Base-by-base conservation (phyloP, 2,888 invertebrate genomes). In the Napeogenes inachia region DNA sequence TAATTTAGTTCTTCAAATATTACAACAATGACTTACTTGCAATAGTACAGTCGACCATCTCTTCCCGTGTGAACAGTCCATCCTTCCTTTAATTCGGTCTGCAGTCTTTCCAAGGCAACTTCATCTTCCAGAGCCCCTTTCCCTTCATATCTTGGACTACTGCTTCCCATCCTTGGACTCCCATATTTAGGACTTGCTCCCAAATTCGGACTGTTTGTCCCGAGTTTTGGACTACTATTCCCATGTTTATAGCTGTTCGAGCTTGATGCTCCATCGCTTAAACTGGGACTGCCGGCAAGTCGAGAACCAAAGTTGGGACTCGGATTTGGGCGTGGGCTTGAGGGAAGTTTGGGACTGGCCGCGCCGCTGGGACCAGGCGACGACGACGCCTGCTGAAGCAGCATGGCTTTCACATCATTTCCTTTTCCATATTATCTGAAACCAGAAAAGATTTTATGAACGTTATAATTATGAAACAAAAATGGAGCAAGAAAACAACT, bases 31-130 rank as follows among this genome's bases (percentile, higher is more conserved):
- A 92, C 96, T 94, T 88, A 97, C 97, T 97, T 97, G 95, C 97
- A 96, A 91, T 96, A 97, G 87, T 96, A 97, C 66, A 95, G 93
- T 73, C 96, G 92, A 67, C 96, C 96, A 79, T 95, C 95, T 74
- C 94, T 93, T 78, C 93, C 94, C 65, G 93, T 92, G 81, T 95
- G 95, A n/a, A 94, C 94, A 13, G 94, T 95, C 95, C 95, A 96
- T 64, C 95, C 95, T 66, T 93, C 92, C 77, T 94, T 93, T 67
- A 94, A 82, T 71, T 91, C 92, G 13, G 89, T 88, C 73, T 93
- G 93, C 56, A 93, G 79, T 67, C 86, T 86, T 76, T 93, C 92
- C 78, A 93, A 75, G 47, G 87, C 87, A 4, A 80, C 81, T 69
- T 89, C 89, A 42, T 87, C 87, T 66, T 88, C 88, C 72, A 81